These are phyloP conservation scores for Furcifer pardalis DNA, from an alignment of 2,797 vertebrate genomes.

Conservation along the genomic window DNA sequence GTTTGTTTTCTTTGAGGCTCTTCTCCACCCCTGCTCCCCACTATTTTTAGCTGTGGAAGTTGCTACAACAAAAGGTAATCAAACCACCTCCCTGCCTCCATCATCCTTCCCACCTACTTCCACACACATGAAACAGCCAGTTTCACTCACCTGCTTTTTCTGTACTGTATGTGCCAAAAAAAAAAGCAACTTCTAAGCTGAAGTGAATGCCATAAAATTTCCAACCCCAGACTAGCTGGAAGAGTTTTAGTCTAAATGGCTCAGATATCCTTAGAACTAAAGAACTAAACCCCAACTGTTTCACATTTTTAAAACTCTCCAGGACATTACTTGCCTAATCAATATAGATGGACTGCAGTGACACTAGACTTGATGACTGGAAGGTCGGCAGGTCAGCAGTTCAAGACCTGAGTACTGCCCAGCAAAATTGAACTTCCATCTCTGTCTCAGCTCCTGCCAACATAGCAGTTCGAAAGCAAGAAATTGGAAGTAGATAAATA, in stretches of 20 bases:
- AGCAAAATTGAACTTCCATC: no score
- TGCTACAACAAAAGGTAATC: slow-evolving; percentile 25
- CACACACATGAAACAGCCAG: slow-evolving; percentile 20
- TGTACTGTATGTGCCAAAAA: no score
- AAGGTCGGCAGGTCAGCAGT: no score
- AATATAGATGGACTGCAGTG: no score
- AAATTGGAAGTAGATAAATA: no score
- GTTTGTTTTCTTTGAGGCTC: slow-evolving; percentile 10
- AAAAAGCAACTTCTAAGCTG: slow-evolving; percentile 42
- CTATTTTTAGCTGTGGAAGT: slow-evolving; percentile 8
- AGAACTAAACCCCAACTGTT: background rate
- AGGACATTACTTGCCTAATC: background rate
- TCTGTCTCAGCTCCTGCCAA: no score
- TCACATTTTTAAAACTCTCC: slow-evolving; percentile 16
- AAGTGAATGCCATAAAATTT: slow-evolving; percentile 32
- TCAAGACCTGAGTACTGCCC: no score
- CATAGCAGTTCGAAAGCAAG: no score
- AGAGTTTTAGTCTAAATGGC: slow-evolving; percentile 23
- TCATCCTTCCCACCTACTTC: background rate
- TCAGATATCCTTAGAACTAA: slow-evolving; percentile 37
- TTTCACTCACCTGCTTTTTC: slow-evolving; percentile 14
- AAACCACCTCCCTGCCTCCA: background rate
- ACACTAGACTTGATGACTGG: no score
- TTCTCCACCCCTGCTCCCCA: background rate
- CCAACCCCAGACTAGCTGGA: slow-evolving; percentile 38